These are phyloP conservation scores for Stichodactyla mertensii DNA, from an alignment of 64 coral and sea anemone genomes.

Conservation along the genomic window DNA sequence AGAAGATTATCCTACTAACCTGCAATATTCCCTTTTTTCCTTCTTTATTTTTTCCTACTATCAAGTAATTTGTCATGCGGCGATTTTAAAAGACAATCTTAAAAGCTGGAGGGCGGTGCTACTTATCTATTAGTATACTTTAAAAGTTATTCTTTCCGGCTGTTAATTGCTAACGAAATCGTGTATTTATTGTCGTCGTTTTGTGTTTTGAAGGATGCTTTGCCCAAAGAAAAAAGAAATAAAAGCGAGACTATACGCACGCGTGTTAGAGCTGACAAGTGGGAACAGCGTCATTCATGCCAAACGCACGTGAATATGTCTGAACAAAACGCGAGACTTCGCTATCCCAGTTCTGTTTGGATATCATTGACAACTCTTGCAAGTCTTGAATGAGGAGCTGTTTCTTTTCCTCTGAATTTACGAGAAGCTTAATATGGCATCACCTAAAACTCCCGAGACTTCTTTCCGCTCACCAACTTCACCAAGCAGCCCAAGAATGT, in stretches of 20 bases:
- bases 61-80: too few relatives aligned
- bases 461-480: not conserved
- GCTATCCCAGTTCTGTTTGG: not conserved
- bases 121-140: too few relatives aligned
- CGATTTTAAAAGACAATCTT: too few relatives aligned
- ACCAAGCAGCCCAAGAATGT: slow-evolving; percentile 23
- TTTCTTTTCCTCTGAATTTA: not conserved
- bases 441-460: slow-evolving; percentile 6
- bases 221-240: too few relatives aligned
- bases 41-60: too few relatives aligned
- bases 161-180: too few relatives aligned
- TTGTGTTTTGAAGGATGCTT: too few relatives aligned
- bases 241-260: not conserved
- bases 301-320: not conserved
- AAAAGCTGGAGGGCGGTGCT: too few relatives aligned
- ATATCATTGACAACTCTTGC: not conserved
- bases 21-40: too few relatives aligned
- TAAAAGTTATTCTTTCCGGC: too few relatives aligned
- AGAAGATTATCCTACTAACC: too few relatives aligned
- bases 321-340: not conserved
- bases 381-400: not conserved
- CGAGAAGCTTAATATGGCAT: not conserved
- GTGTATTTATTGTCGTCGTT: too few relatives aligned
- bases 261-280: not conserved
- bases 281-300: not conserved